Evolutionary conservation across 2,797 vertebrate species (phyloP), one percentile per base, ranked within the genome.

Genomic region (Acipenser ruthenus): DNA sequence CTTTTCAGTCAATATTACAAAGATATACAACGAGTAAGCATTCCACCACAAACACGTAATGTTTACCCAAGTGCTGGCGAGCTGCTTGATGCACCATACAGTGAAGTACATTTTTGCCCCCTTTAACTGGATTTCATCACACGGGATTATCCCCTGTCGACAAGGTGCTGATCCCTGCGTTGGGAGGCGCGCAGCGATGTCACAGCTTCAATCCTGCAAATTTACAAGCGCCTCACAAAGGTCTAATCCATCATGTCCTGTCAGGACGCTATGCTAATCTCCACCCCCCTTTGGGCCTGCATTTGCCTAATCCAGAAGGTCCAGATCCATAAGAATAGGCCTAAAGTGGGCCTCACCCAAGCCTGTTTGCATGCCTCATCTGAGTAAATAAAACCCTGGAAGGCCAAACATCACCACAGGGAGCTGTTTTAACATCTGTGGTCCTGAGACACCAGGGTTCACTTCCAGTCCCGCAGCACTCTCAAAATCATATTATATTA

Each of bases 301-400:
- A 87, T 93, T 92, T 91, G 82, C 90, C 87, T 93, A 93, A 93
- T 91, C 89, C 88, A 86, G 72, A 77, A 86, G 86, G 73, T 79
- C 63, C 4, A 73, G 74, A 74, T 84, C 81, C 80, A 78, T 84
- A 81, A 85, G 83, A 89, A 90, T 87, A 81, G 78, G 77, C 79
- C 84, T 73, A 79, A 81, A 77, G 83, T 76, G 77, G 75, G 75
- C 65, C 70, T 78, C 77, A 86, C 81, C 72, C 74, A 10, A 50
- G 75, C 78, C 77, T 86, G 86, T 92, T 90, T 91, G 82, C 87
- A 83, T 72, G 68, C 82, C 81, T 84, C 89, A 89, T 90, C 89
- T 90, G 90, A 91, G 83, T 92, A 89, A 93, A 93, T 87, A 92
- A 76, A 75, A 75, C 80, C 78, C 80, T 68, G 73, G 67, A 77